Evolutionary conservation across 2,888 invertebrate genomes (phyloP).

Genomic region (Cryptocheilus praepositus): DNA sequence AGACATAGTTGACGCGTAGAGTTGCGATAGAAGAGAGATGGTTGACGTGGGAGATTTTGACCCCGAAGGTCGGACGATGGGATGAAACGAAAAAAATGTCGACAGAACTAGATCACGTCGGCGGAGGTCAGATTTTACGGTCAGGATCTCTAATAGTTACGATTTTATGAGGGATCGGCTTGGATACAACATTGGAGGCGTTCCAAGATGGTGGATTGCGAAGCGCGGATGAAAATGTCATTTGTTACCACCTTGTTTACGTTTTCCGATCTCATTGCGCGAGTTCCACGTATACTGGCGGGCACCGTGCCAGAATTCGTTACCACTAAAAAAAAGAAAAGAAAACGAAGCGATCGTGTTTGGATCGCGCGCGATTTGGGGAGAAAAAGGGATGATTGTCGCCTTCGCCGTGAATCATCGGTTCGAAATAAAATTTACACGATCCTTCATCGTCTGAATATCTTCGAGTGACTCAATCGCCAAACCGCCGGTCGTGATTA

Average conservation of each 20-base stretch:
- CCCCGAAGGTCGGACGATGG: no score
- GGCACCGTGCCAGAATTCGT: neutral
- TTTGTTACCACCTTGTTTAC: slow-evolving; percentile 44
- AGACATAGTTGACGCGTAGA: no score
- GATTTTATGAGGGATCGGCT: no score
- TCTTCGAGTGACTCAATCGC: slow-evolving; percentile 32
- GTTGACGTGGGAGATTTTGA: no score
- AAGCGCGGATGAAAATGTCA: slow-evolving; percentile 38
- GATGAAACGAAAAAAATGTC: no score
- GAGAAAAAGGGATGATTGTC: neutral
- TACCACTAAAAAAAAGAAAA: neutral
- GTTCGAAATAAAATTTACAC: slow-evolving; percentile 30
- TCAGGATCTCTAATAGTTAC: no score
- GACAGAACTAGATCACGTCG: no score
- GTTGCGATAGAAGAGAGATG: no score
- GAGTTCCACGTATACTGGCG: neutral
- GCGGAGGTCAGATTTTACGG: no score
- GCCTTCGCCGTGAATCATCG: slow-evolving; percentile 39
- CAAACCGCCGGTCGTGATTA: slow-evolving; percentile 14
- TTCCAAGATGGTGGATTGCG: slow-evolving; percentile 29
- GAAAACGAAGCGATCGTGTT: neutral
- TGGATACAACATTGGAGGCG: slow-evolving; percentile 28
- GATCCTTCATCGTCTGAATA: slow-evolving; percentile 28
- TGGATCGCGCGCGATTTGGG: neutral
- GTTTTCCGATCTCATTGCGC: slow-evolving; percentile 8